Base-by-base conservation (phyloP, 2,797 vertebrate species). In the Mareca penelope region DNA sequence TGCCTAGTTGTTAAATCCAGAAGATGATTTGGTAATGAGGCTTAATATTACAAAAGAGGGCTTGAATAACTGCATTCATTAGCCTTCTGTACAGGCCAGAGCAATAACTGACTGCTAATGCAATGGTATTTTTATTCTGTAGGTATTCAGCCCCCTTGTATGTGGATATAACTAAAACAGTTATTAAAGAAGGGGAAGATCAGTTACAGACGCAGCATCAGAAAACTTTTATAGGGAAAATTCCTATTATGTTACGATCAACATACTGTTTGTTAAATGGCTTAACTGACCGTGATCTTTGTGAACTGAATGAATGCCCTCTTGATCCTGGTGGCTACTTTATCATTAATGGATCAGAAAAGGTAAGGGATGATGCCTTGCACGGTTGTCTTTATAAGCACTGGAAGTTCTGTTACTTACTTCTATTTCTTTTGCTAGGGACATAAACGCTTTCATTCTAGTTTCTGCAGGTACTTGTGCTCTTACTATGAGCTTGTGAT, bases 341-440 rank as follows among this genome's bases (percentile, higher is more conserved):
- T 92, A 99, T 99, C 97, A 99, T 99, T 96, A 99, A 99, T 81
- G 99, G 99, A 87, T 99, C 99, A 9, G 99, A 99, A 97, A 99
- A 99, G 99, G 99, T 99, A 93, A 94, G 64, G 33, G 65, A 42
- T 83, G 28, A 7, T n/a, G 15, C 33, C 24, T 90, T 77, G 67
- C 42, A 56, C 35, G 56, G 65, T 17, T 26, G 7, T 44, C n/a
- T 63, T 50, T 33, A 26, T 52, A 64, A 64, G 10, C 42, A 40
- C 19, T 70, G n/a, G 15, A 89, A 82, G 4, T 94, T 88, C 12
- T 67, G 4, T 56, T 60, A 5, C 7, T 63, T 53, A 11, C 75
- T 82, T 33, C 37, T 1, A 0, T 48, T 3, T 52, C 29, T 69
- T 94, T 78, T 89, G 57, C 13, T 12, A 35, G 28, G 12, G 85